A percentile compares a stretch with the other conserved stretches of the same genome.
These are phyloP conservation scores for Oryzias sinensis DNA, from an alignment of 2,797 vertebrate species.

Conservation along the genomic window DNA sequence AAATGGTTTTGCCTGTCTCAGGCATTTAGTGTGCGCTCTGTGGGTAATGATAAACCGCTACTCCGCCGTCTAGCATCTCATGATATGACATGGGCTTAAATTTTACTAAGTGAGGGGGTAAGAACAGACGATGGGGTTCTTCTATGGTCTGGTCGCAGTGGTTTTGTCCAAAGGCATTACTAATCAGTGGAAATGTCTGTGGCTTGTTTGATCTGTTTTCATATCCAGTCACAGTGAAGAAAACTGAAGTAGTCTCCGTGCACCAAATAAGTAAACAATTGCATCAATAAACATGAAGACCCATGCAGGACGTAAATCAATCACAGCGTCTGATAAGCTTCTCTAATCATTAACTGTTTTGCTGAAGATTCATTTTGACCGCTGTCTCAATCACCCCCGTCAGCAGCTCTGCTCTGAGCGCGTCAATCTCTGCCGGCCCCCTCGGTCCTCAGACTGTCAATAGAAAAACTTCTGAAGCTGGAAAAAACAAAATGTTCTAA, in stretches of 20 bases:
- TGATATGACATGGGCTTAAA: neutral
- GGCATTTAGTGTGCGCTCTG: no score
- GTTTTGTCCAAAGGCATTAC: constrained; percentile 1
- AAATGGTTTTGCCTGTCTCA: neutral
- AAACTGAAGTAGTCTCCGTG: constrained; percentile 63
- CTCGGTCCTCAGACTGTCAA: constrained; percentile 54
- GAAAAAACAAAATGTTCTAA: constrained; percentile 40
- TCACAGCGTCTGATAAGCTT: constrained; percentile 82
- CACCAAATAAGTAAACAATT: constrained; percentile 90
- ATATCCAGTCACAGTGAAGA: constrained; percentile 27
- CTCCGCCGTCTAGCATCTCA: neutral
- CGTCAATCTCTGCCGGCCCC: constrained; percentile 65
- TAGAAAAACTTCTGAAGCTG: constrained; percentile 48
- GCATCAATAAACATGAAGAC: constrained; percentile 87
- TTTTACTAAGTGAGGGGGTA: neutral
- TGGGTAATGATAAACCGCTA: neutral
- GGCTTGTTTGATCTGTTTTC: constrained; percentile 20
- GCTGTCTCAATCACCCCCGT: constrained; percentile 63
- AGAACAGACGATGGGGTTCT: neutral
- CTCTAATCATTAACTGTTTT: constrained; percentile 83
- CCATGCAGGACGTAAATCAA: constrained; percentile 83
- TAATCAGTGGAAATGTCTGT: constrained; percentile 4
- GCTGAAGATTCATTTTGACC: constrained; percentile 79
- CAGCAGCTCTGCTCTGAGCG: constrained; percentile 63
- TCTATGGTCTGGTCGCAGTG: neutral